Evolutionary conservation across 2,888 invertebrate genomes (phyloP).

Genomic region (Yponomeuta cagnagella): DNA sequence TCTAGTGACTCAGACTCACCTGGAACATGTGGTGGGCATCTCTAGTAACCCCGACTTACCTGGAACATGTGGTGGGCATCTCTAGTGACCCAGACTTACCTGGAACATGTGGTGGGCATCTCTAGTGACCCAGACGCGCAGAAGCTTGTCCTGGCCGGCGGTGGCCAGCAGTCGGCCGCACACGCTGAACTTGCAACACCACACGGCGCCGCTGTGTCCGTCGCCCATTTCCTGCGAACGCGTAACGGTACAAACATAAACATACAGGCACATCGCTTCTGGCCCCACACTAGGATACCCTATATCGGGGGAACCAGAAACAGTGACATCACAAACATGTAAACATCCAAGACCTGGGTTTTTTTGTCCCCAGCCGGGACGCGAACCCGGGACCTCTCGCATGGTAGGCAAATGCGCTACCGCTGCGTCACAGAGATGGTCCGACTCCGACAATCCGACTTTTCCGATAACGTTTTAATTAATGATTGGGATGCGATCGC

Average conservation of each 20-base stretch:
- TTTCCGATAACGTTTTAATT: no score
- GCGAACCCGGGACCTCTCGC: no score
- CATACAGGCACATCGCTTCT: no score
- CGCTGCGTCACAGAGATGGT: no score
- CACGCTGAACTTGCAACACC: conserved; percentile 99
- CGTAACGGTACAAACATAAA: not conserved
- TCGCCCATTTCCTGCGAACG: conserved; percentile 80
- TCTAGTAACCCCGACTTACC: conserved; percentile 95
- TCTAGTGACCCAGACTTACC: conserved; percentile 95
- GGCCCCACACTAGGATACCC: no score
- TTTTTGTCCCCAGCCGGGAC: no score
- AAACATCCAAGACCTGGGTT: no score
- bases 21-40: conserved; percentile 94
- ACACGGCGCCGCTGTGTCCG: conserved; percentile 94
- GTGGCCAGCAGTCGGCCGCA: conserved; percentile 97
- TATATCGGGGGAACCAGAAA: no score
- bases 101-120: conserved; percentile 97
- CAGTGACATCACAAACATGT: no score
- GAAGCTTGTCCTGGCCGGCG: conserved; percentile 96
- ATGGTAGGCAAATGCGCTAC: no score
- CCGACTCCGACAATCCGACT: no score
- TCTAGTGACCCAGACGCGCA: conserved; percentile 97
- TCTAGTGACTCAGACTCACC: conserved; percentile 93
- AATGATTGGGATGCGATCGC: no score
- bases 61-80: conserved; percentile 94